Conservation (phyloP, 2,113 vertebrate genomes). For the Addax nasomaculatus region DNA sequence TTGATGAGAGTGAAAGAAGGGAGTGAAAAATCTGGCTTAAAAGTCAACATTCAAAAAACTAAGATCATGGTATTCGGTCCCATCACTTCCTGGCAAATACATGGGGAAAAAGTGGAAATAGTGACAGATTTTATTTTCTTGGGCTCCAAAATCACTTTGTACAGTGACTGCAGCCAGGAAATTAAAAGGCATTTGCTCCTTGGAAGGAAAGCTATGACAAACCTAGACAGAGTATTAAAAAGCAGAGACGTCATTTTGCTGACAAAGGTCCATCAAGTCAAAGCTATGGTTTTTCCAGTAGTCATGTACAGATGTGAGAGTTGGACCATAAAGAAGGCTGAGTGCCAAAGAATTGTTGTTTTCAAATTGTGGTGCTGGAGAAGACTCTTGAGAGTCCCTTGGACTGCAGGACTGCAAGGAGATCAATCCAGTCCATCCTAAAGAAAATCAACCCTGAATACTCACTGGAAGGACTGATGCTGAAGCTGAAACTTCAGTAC, state of each 20-base stretch:
- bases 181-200: background rate
- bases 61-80: background rate
- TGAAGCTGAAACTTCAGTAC: background rate
- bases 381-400: background rate
- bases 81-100: background rate
- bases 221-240: background rate
- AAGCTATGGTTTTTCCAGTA: background rate
- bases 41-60: background rate
- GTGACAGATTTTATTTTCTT: background rate
- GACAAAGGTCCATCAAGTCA: background rate
- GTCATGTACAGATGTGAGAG: background rate
- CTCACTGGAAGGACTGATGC: background rate
- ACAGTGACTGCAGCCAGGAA: background rate
- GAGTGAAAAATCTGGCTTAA: background rate
- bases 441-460: background rate
- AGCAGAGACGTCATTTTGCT: background rate
- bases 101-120: background rate
- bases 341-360: background rate
- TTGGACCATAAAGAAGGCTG: background rate
- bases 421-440: background rate
- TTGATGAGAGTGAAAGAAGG: background rate
- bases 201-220: background rate
- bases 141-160: background rate
- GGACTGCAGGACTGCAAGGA: background rate
- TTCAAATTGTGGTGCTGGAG: background rate